A percentile compares a stretch with the other conserved stretches of the same genome.
Conservation (phyloP, 2,888 invertebrate species). For the Druceiella hillmani region DNA sequence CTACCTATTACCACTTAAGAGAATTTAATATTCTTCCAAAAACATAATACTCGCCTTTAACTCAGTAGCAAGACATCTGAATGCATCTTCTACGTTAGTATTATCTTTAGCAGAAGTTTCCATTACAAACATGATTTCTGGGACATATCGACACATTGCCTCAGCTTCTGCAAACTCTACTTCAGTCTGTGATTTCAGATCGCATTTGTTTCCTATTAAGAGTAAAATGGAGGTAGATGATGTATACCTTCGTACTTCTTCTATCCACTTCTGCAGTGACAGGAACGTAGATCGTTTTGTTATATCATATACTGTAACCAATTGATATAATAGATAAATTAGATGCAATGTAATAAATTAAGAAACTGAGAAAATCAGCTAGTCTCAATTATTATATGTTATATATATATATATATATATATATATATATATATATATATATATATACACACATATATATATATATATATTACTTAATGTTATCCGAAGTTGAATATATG, state of each 20-base stretch:
- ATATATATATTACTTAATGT: no score
- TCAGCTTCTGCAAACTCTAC: constrained; percentile 84
- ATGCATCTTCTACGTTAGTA: constrained; percentile 85
- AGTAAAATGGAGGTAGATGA: constrained; percentile 88
- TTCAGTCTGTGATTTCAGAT: constrained; percentile 73
- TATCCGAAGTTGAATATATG: no score
- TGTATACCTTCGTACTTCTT: constrained; percentile 91
- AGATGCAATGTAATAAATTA: constrained; percentile 3
- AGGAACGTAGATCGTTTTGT: constrained; percentile 89
- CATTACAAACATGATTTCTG: constrained; percentile 80
- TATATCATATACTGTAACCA: constrained; percentile 81
- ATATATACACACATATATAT: no score
- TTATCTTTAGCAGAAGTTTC: constrained; percentile 91
- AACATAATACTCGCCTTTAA: constrained; percentile 66
- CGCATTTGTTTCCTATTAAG: constrained; percentile 90
- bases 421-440: no score
- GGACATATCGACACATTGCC: constrained; percentile 78
- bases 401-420: no score
- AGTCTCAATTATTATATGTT: no score
- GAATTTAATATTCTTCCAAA: constrained; percentile 2
- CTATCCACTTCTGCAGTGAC: constrained; percentile 91
- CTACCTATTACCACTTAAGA: no score
- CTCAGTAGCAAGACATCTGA: constrained; percentile 80
- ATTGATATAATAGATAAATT: no score
- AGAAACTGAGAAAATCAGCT: no score